These are phyloP conservation scores for Slavum lentiscoides DNA, from an alignment of 2,888 invertebrate species.

Conservation along the genomic window DNA sequence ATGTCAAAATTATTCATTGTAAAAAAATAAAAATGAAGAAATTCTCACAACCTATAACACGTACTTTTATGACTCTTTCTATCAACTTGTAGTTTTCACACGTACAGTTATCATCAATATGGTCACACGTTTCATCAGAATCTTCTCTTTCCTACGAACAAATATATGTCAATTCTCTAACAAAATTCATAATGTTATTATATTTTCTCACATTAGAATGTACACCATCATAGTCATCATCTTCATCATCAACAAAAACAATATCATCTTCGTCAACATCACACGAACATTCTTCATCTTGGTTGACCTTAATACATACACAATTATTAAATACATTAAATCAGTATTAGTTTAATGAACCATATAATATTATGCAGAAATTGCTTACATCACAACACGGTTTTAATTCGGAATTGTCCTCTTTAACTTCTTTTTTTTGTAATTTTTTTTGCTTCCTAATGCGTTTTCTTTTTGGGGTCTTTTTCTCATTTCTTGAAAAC, in stretches of 20 bases:
- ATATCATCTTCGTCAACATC: constrained; percentile 37
- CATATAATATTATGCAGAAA: background rate
- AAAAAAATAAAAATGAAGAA: background rate
- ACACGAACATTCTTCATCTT: constrained; percentile 33
- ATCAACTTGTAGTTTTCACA: constrained; percentile 39
- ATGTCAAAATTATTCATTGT: constrained; percentile 7
- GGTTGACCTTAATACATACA: background rate
- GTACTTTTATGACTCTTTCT: constrained; percentile 46
- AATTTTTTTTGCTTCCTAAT: constrained; percentile 83
- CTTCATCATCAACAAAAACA: constrained; percentile 29
- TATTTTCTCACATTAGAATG: constrained; percentile 32
- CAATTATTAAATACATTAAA: background rate
- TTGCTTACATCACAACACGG: constrained; percentile 61
- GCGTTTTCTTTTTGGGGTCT: constrained; percentile 82
- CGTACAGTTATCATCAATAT: constrained; percentile 54
- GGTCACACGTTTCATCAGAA: constrained; percentile 54
- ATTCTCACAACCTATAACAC: background rate
- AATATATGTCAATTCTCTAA: background rate
- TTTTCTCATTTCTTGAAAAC: constrained; percentile 82
- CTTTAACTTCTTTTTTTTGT: constrained; percentile 68
- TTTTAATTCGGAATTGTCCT: constrained; percentile 57
- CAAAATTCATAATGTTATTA: constrained; percentile 5
- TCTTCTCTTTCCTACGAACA: constrained; percentile 56
- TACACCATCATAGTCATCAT: constrained; percentile 46
- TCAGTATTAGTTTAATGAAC: background rate